Evolutionary conservation across 2,113 vertebrate species (phyloP), one percentile per base, ranked within the genome.

Genomic region (Dromaius novaehollandiae): DNA sequence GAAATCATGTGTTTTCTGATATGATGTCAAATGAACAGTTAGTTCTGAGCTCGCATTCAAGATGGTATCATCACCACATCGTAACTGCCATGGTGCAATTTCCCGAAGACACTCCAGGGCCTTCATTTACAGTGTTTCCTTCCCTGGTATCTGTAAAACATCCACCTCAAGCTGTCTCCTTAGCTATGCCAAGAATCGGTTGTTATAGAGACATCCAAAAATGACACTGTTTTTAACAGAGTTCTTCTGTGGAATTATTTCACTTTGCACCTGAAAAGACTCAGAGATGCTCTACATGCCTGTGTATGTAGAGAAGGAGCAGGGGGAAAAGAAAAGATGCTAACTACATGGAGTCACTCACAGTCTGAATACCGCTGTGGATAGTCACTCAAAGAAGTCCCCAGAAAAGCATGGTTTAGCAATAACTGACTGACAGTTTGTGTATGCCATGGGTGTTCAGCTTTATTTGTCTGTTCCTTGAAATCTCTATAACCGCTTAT

Each of bases 131-230:
- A 86, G 44, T 40, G 14, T 26, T 63, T 83, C 14, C 65, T 13
- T 25, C 46, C 36, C 71, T 63, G 40, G 53, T 18, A 20, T 53
- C 44, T 77, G 4, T 34, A 63, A 34, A 74, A 50, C 30, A 74
- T 82, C 21, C 30, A 69, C 22, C 22, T 66, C 50, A 61, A 81
- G 50, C 10, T 90, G 73, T 8, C 3, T 38, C 3, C 1, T 0
- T 69, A 9, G 21, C 18, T 34, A 7, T 22, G 21, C 3, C 5
- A 60, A 60, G 61, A 28, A 14, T 12, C 68, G 3, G 3, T 56
- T 7, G 0, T 61, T 70, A 3, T 1, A 58, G 22, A 3, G 17
- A 5, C 4, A 1, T 15, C 3, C 5, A 58, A 11, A 81, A 89
- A 18, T 36, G 4, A 24, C 10, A 32, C 4, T 28, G 15, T 56